A percentile compares a stretch with the other conserved stretches of the same genome.
These are phyloP conservation scores for Saguinus imperator DNA, from an alignment of 2,113 vertebrate species.

Conservation along the genomic window DNA sequence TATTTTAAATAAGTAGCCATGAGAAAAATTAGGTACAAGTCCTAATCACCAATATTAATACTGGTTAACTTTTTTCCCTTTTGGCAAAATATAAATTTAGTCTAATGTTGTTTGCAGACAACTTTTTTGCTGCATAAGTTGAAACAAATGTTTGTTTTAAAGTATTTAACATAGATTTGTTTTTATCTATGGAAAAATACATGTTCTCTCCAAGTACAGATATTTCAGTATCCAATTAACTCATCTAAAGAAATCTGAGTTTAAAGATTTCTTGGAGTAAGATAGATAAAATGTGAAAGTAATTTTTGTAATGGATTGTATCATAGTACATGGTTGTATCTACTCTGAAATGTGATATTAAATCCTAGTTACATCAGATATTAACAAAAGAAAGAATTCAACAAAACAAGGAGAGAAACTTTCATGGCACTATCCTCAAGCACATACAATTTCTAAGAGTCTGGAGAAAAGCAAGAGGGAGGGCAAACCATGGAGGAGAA, in stretches of 20 bases:
- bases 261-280: background rate
- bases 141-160: slow-evolving; percentile 5
- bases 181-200: slow-evolving; percentile 16
- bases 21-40: background rate
- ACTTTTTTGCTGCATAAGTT: slow-evolving; percentile 7
- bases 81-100: slow-evolving; percentile 48
- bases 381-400: background rate
- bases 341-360: background rate
- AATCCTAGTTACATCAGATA: background rate
- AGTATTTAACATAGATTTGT: background rate
- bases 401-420: background rate
- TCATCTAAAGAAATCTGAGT: slow-evolving; percentile 5
- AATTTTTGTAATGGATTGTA: background rate
- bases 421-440: background rate
- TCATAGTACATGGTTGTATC: background rate
- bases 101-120: background rate
- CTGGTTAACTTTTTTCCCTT: background rate
- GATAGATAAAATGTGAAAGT: slow-evolving; percentile 13
- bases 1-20: background rate
- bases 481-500: background rate
- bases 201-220: background rate
- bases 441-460: background rate
- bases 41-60: background rate
- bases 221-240: background rate
- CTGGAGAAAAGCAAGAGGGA: background rate